Conservation (phyloP, 2,888 invertebrate genomes). For the Eilema sororculum region DNA sequence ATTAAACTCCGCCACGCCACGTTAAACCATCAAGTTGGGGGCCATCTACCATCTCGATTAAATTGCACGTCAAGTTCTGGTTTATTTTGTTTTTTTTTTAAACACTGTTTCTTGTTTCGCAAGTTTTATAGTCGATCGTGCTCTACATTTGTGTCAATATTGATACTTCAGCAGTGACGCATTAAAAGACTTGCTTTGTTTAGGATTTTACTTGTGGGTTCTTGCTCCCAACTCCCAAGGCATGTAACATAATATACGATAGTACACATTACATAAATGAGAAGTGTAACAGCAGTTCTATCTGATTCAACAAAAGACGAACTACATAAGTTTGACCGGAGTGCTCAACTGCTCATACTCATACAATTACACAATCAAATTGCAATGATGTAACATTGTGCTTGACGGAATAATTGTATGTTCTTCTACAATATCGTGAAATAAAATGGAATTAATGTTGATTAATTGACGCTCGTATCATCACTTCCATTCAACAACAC, state of each 20-base stretch:
- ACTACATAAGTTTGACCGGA: conserved; percentile 70
- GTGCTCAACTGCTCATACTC: conserved; percentile 65
- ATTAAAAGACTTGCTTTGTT: conserved; percentile 31
- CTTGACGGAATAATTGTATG: conserved; percentile 71
- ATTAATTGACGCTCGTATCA: conserved; percentile 65
- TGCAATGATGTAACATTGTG: conserved; percentile 69
- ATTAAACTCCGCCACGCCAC: conserved; percentile 65
- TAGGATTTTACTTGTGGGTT: conserved; percentile 25
- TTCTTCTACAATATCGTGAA: conserved; percentile 60
- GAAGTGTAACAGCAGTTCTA: conserved; percentile 62
- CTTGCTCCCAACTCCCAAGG: conserved; percentile 38
- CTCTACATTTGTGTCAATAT: conserved; percentile 56
- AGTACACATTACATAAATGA: conserved; percentile 66
- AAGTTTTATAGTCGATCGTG: conserved; percentile 42
- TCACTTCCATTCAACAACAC: conserved; percentile 59
- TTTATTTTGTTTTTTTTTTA: conserved; percentile 29
- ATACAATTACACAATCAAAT: conserved; percentile 73
- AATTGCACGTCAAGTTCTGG: conserved; percentile 48
- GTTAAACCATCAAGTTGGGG: conserved; percentile 64
- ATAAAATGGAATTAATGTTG: conserved; percentile 59
- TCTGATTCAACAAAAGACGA: conserved; percentile 74
- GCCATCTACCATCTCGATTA: conserved; percentile 43
- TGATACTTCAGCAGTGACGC: conserved; percentile 45
- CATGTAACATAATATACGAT: conserved; percentile 46
- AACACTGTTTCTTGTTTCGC: conserved; percentile 46